phyloP scores from a whole-genome alignment of 2,888 invertebrate genomes.

The Girardia tigrina region DNA sequence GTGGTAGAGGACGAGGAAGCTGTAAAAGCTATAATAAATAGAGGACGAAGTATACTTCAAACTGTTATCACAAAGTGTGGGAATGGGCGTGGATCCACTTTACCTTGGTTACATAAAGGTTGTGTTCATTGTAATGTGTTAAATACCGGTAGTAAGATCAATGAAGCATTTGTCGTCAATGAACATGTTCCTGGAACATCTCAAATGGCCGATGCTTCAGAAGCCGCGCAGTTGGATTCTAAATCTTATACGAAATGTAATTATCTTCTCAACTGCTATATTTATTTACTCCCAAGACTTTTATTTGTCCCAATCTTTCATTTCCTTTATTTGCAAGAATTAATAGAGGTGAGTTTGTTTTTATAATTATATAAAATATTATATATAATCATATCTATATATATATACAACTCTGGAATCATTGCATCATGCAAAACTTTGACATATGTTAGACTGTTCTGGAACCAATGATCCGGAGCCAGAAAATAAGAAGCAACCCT shows the following conservation, averaged over 20 bases:
- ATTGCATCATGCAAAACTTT: too few species aligned
- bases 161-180: background rate
- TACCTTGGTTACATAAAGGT: background rate
- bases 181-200: background rate
- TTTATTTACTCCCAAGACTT: background rate
- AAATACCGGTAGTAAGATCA: background rate
- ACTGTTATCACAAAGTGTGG: background rate
- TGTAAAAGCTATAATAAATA: background rate
- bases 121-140: conserved; percentile 1
- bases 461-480: too few species aligned
- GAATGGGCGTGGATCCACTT: background rate
- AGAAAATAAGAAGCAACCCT: too few species aligned
- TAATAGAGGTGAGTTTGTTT: background rate
- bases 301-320: background rate
- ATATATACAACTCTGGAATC: too few species aligned
- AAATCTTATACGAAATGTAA: background rate
- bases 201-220: background rate
- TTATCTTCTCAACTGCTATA: background rate
- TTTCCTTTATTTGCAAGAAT: conserved; percentile 14
- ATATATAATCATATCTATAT: too few species aligned
- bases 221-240: background rate
- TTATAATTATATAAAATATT: too few species aligned
- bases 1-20: background rate
- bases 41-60: background rate
- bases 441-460: too few species aligned